These are phyloP conservation scores for Callaeas wilsoni DNA, from an alignment of 2,113 vertebrate genomes.

Conservation along the genomic window DNA sequence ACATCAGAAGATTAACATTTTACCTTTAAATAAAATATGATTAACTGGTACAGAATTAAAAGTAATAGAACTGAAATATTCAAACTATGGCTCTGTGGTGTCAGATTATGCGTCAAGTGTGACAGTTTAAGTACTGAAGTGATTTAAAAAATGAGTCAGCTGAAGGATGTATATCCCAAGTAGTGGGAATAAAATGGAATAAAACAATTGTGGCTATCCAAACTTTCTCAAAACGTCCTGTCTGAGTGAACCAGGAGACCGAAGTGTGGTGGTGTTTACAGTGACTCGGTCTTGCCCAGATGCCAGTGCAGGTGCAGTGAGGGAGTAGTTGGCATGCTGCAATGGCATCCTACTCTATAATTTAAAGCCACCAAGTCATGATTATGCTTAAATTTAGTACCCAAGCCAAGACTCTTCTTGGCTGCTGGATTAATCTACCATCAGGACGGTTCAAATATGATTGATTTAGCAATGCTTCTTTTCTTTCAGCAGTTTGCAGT, in stretches of 20 bases:
- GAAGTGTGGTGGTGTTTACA: background rate
- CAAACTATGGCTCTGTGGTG: conserved; percentile 17
- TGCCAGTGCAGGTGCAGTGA: background rate
- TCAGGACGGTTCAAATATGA: background rate
- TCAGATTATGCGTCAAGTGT: conserved; percentile 37
- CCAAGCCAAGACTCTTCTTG: background rate
- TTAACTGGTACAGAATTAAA: conserved; percentile 41
- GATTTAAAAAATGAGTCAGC: conserved; percentile 29
- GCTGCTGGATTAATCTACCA: background rate
- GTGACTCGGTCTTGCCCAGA: background rate
- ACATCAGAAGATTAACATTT: conserved; percentile 54
- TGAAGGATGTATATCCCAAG: conserved; percentile 7
- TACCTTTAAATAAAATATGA: conserved; percentile 62
- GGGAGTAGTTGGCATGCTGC: background rate
- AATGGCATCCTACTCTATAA: background rate
- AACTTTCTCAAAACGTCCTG: background rate
- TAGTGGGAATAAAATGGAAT: background rate
- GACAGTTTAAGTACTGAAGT: conserved; percentile 48
- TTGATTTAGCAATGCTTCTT: background rate
- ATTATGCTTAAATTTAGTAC: background rate
- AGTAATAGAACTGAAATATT: conserved; percentile 50
- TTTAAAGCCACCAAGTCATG: background rate
- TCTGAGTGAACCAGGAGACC: background rate
- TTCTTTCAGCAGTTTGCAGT: background rate
- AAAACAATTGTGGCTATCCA: background rate